These are phyloP conservation scores for Choloepus didactylus DNA, from an alignment of 2,797 vertebrate species.

Conservation along the genomic window DNA sequence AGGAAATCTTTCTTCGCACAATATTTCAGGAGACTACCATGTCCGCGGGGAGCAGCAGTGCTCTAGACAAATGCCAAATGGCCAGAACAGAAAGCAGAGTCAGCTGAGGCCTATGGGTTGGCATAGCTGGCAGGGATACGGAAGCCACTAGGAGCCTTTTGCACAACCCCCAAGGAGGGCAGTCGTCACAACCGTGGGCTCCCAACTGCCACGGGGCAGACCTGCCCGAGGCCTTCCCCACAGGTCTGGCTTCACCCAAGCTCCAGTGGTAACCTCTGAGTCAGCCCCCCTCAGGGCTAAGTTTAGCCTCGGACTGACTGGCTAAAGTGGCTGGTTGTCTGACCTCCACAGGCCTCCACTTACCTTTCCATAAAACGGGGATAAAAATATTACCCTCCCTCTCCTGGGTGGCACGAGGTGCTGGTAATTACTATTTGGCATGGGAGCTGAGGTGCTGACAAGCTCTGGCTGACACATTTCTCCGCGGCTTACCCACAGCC, in stretches of 20 bases:
- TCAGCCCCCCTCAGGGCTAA: conserved; percentile 72
- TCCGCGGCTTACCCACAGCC: conserved; percentile 35
- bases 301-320: conserved; percentile 74
- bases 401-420: conserved; percentile 76
- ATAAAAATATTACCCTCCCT: conserved; percentile 75
- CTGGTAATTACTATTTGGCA: conserved; percentile 81
- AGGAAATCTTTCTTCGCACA: neutral
- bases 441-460: conserved; percentile 70
- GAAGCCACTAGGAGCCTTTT: neutral
- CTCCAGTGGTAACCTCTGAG: conserved; percentile 74
- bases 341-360: conserved; percentile 79
- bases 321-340: conserved; percentile 73
- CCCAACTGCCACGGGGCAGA: neutral
- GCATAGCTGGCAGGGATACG: neutral
- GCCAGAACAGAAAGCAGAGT: neutral
- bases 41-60: neutral
- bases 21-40: neutral
- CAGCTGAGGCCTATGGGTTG: accelerated
- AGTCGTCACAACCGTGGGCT: neutral
- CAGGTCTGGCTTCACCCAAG: conserved; percentile 77
- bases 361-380: conserved; percentile 82
- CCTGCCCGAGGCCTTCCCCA: conserved; percentile 29
- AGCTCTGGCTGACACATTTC: conserved; percentile 79
- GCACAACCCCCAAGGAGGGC: neutral
- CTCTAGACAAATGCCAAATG: neutral